Conservation (phyloP, 1,140 invertebrate species). For the Melipona quadrifasciata region DNA sequence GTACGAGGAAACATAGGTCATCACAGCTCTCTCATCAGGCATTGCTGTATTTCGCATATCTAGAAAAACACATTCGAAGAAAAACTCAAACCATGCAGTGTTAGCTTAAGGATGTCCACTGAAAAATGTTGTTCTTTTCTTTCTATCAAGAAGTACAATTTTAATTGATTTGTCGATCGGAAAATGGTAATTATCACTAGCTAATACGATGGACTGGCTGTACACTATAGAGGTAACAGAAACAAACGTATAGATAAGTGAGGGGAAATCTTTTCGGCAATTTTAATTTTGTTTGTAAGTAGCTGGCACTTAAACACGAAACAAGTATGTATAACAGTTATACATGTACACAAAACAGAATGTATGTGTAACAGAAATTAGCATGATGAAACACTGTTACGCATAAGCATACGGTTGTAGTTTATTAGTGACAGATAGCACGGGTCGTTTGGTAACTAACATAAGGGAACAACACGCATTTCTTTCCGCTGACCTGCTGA, state of each 20-base stretch:
- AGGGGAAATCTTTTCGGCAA: not conserved
- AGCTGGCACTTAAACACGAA: slow-evolving; percentile 19
- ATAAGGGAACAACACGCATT: slow-evolving; percentile 78
- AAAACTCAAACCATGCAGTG: slow-evolving; percentile 80
- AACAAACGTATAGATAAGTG: not conserved
- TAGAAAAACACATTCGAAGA: slow-evolving; percentile 84
- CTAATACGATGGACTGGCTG: slow-evolving; percentile 13
- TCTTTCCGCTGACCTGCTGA: slow-evolving; percentile 92
- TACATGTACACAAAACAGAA: slow-evolving; percentile 20
- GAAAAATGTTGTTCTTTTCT: slow-evolving; percentile 35
- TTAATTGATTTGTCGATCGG: not conserved
- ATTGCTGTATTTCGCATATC: slow-evolving; percentile 99
- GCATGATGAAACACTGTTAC: slow-evolving; percentile 51
- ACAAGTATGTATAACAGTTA: slow-evolving; percentile 32
- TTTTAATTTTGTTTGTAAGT: slow-evolving; percentile 1
- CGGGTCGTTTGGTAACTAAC: slow-evolving; percentile 49
- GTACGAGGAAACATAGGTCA: slow-evolving; percentile 99
- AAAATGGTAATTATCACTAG: slow-evolving; percentile 8
- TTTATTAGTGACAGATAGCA: slow-evolving; percentile 49
- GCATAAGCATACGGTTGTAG: slow-evolving; percentile 45
- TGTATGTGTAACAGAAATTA: slow-evolving; percentile 33
- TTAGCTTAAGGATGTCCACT: slow-evolving; percentile 63
- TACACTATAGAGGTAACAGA: not conserved
- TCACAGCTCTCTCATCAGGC: slow-evolving; percentile 99
- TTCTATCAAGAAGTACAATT: slow-evolving; percentile 9